Base-by-base conservation (phyloP, 2,113 vertebrate species). In the Elgaria multicarinata region DNA sequence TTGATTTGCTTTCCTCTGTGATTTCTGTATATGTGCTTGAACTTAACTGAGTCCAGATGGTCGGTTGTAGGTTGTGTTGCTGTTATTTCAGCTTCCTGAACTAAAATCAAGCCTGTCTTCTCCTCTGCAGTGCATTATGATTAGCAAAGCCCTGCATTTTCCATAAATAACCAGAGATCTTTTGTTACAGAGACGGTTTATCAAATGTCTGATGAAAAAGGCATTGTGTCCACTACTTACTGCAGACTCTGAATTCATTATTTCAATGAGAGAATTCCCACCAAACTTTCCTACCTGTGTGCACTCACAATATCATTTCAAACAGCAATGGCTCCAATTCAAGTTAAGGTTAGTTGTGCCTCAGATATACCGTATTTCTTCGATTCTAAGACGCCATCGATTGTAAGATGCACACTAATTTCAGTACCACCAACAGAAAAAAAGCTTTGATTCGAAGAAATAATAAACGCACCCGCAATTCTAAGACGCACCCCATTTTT, bases 21-120 rank as follows among this genome's bases (percentile, higher is more conserved):
- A 24, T 58, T 58, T 72, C 53, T 26, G 53, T 58, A 24, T 44
- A 55, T 81, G n/a, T 3, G 5, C 46, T 81, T 71, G 20, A 81
- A 62, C 44, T 55, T 62, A 81, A 88, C 79, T 58, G 78, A 88
- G 28, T 72, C 66, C 77, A 87, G 69, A n/a, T 75, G 53, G 26
- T 75, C 64, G 26, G 44, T 64, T 76, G 79, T 64, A 20, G 71
- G 22, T 83, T 39, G 69, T 31, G 62, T 53, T 44, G 55, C 39
- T 24, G 16, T 78, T 66, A 71, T 84, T 71, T 71, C 44, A 84
- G 75, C 42, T n/a, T 77, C 66, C 55, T 67, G 87, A 62, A n/a
- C n/a, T n/a, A n/a, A n/a, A n/a, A n/a, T n/a, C n/a, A n/a, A n/a
- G n/a, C n/a, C 50, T 46, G 71, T 53, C 69, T 83, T 82, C 58